Conservation (phyloP, 2,113 vertebrate species). For the Antechinus flavipes region DNA sequence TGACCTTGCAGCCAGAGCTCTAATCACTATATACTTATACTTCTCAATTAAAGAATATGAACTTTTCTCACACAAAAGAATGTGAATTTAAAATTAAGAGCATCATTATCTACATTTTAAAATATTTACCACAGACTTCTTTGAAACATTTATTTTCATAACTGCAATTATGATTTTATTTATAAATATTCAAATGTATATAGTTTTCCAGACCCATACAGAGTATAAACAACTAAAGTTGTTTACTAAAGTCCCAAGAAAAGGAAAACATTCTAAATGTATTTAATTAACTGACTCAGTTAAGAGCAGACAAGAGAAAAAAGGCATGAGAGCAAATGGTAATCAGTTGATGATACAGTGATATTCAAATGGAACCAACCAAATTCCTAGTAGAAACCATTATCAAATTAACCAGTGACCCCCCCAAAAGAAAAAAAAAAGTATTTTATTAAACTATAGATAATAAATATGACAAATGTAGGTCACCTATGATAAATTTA, state of each 20-base stretch:
- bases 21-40: not conserved
- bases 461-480: not conserved
- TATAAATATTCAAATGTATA: not conserved
- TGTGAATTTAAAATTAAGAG: not conserved
- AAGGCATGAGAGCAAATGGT: not conserved
- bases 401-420: not conserved
- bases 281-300: not conserved
- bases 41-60: not conserved
- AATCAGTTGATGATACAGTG: not conserved
- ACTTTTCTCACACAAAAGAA: not conserved
- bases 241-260: not conserved
- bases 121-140: not conserved
- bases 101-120: not conserved
- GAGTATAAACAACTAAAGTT: not conserved
- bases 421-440: not conserved
- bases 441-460: not conserved
- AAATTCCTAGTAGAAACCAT: not conserved
- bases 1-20: not conserved
- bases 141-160: not conserved
- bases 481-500: not conserved
- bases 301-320: not conserved
- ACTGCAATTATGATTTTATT: not conserved
- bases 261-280: not conserved
- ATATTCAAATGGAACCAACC: not conserved
- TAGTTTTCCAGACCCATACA: not conserved